Percentiles rank a stretch among this genome's conserved stretches.
Conservation (phyloP, 2,113 vertebrate genomes). For the Burhinus oedicnemus region DNA sequence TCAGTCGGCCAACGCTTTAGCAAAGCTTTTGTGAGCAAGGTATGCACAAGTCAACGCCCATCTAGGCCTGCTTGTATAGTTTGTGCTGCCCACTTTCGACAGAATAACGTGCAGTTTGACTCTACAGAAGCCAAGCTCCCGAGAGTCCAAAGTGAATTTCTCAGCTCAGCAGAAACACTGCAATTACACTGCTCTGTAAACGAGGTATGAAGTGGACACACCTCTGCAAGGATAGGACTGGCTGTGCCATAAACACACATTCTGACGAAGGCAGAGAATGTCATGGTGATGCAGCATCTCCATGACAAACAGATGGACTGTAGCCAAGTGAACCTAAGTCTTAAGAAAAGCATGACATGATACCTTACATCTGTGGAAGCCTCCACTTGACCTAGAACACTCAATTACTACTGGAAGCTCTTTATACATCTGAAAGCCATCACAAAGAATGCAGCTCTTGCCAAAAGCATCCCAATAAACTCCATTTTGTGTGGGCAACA, state of each 20-base stretch:
- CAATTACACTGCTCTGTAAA: neutral
- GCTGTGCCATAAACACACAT: neutral
- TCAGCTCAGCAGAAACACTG: neutral
- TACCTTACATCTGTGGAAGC: neutral
- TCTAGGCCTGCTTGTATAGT: neutral
- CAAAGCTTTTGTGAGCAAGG: neutral
- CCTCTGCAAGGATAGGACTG: neutral
- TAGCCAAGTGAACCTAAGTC: neutral
- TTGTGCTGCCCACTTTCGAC: neutral
- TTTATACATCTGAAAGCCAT: neutral
- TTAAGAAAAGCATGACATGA: neutral
- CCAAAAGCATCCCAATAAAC: neutral
- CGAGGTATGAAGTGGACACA: neutral
- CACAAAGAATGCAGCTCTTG: neutral
- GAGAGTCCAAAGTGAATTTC: neutral
- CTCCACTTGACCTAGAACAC: neutral
- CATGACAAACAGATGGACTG: neutral
- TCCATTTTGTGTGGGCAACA: neutral
- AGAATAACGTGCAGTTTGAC: neutral
- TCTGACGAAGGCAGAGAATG: neutral
- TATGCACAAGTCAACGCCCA: fast-evolving
- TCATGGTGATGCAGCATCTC: neutral
- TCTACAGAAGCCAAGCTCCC: neutral
- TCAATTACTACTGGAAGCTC: neutral
- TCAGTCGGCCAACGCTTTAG: neutral